Conservation (phyloP, 2,888 invertebrate species). For the Trissonchulus sp. region DNA sequence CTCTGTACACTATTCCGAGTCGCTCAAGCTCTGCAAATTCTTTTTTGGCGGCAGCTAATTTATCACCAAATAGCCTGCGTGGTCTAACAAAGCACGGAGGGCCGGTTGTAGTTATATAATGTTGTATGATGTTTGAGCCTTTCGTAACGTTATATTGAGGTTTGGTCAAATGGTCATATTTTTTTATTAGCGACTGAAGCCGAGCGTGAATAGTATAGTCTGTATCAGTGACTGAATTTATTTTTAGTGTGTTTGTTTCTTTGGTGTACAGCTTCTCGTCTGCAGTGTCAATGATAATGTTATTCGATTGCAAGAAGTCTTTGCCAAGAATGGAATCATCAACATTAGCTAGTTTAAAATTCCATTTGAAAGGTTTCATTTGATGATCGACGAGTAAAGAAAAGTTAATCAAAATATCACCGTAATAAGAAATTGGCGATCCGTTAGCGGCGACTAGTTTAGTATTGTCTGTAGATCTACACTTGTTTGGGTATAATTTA, state of each 20-base stretch:
- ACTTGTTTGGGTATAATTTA: neutral
- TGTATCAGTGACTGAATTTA: neutral
- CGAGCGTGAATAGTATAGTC: no score
- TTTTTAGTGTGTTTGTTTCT: neutral
- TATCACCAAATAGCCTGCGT: neutral
- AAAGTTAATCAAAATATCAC: neutral
- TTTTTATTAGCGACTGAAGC: neutral
- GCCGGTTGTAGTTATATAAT: neutral
- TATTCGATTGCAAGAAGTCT: neutral
- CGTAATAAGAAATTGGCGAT: neutral
- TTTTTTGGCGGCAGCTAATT: neutral
- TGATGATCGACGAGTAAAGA: neutral
- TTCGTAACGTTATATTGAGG: neutral
- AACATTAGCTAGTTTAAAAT: neutral
- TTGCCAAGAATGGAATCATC: neutral
- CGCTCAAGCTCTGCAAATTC: neutral
- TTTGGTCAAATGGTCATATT: neutral
- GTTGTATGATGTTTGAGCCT: neutral
- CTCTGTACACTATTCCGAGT: neutral
- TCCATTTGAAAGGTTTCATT: neutral
- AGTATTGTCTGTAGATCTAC: neutral
- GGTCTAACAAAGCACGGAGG: neutral
- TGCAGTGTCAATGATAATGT: neutral
- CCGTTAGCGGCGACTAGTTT: neutral
- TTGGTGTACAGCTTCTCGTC: neutral